A percentile compares a stretch with the other conserved stretches of the same genome.
These are phyloP conservation scores for Cryptus armator DNA, from an alignment of 2,888 invertebrate genomes.

Conservation along the genomic window DNA sequence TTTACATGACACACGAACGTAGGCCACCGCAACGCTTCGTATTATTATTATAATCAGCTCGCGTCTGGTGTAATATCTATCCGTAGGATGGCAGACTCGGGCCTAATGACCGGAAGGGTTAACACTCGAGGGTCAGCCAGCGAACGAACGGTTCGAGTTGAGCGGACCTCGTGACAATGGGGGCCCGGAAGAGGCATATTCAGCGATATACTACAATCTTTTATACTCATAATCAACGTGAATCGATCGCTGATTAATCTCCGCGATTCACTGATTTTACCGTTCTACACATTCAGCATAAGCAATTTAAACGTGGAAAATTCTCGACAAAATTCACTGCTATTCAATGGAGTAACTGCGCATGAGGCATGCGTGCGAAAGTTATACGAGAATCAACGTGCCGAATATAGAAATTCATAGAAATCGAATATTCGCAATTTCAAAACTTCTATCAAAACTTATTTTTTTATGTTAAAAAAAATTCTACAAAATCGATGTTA, in stretches of 20 bases:
- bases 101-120: conserved; percentile 80
- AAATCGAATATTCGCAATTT: too few species aligned
- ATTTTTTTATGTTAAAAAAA: too few species aligned
- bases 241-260: conserved; percentile 56
- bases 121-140: conserved; percentile 63
- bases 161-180: conserved; percentile 57
- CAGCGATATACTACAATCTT: conserved; percentile 40
- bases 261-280: neutral
- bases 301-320: neutral
- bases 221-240: conserved; percentile 51
- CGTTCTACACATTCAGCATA: neutral
- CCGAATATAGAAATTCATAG: too few species aligned
- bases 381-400: neutral
- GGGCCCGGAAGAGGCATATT: conserved; percentile 64
- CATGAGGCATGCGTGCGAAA: neutral
- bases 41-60: conserved; percentile 73
- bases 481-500: too few species aligned
- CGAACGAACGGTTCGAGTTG: conserved; percentile 49
- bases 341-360: neutral
- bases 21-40: conserved; percentile 56
- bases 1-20: conserved; percentile 72
- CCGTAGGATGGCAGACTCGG: conserved; percentile 56
- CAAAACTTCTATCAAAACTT: too few species aligned
- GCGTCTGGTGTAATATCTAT: conserved; percentile 69
- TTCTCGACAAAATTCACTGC: neutral